Conservation (phyloP, 2,797 vertebrate species). For the Trachops cirrhosus region DNA sequence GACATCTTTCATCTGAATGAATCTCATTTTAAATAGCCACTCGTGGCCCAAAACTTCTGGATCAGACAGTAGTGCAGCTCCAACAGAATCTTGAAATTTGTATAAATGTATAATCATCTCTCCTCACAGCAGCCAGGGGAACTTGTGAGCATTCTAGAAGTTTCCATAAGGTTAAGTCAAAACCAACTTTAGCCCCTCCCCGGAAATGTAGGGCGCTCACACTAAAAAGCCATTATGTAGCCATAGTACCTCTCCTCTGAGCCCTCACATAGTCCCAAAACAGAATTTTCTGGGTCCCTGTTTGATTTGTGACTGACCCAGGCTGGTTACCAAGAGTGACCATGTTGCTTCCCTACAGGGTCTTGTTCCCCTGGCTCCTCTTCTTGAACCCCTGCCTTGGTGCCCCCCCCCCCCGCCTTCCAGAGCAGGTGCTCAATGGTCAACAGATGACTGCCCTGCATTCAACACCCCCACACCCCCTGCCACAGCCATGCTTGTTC, state of each 20-base stretch:
- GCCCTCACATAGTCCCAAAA: neutral
- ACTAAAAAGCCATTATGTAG: neutral
- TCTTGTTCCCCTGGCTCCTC: neutral
- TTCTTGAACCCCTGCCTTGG: neutral
- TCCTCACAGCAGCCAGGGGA: neutral
- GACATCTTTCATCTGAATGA: neutral
- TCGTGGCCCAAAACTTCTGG: neutral
- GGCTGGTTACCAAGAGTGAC: neutral
- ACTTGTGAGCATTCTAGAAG: neutral
- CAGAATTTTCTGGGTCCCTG: neutral
- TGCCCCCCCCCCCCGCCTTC: neutral
- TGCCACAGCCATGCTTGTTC: neutral
- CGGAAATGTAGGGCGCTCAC: neutral
- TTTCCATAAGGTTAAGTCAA: neutral
- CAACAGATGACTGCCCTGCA: too few species aligned
- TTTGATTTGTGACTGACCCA: neutral
- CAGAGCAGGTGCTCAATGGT: neutral
- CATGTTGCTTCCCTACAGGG: neutral
- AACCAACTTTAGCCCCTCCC: neutral
- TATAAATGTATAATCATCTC: neutral
- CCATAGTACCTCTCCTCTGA: neutral
- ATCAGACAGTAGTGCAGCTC: fast-evolving
- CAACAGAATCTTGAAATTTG: neutral
- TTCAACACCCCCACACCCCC: fast-evolving
- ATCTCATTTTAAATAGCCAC: neutral